Evolutionary conservation across 2,113 vertebrate species (phyloP), one percentile per base, ranked within the genome.

Genomic region (Eublepharis macularius): DNA sequence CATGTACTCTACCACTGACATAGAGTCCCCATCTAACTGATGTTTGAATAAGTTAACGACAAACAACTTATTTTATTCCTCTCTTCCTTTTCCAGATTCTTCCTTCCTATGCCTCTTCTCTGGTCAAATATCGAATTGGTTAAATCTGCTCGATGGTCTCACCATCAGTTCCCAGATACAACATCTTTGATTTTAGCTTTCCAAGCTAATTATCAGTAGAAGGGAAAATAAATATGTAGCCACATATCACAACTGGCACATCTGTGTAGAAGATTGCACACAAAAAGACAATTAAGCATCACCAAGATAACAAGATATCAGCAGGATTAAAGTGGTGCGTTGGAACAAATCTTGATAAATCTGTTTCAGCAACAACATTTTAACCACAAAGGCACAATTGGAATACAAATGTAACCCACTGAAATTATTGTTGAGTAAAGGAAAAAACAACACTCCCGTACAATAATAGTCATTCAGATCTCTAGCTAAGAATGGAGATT

Each of bases 341-440:
- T 88, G 88, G 91, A 95, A 93, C 88, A 96, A 93, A 96, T 95
- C 95, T 96, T 94, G 94, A 95, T 94, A 95, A 96, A 95, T 95
- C 91, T 81, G 66, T 84, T 93, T 94, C 89, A 89, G 82, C 87
- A 95, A 94, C 89, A 94, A 92, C 91, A 86, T 80, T 94, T 87
- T 21, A 90, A 94, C 88, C 88, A 49, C 82, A 90, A n/a, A 2
- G 4, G 81, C 82, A 83, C 70, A 89, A 92, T 78, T 92, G 86
- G 93, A 95, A 95, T 95, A 95, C 84, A 95, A 95, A 96, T 93
- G 78, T 80, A 90, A 86, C 78, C 85, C 87, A 94, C 88, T 95
- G 89, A 95, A 96, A 87, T 24, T 83, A 87, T 16, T 93, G 76
- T 89, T 87, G 17, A 82, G 86, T 87, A 93, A 95, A 88, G 82